A percentile compares a stretch with the other conserved stretches of the same genome.
These are phyloP conservation scores for Oxygymnocypris stewartii DNA, from an alignment of 2,113 vertebrate species.

Conservation along the genomic window DNA sequence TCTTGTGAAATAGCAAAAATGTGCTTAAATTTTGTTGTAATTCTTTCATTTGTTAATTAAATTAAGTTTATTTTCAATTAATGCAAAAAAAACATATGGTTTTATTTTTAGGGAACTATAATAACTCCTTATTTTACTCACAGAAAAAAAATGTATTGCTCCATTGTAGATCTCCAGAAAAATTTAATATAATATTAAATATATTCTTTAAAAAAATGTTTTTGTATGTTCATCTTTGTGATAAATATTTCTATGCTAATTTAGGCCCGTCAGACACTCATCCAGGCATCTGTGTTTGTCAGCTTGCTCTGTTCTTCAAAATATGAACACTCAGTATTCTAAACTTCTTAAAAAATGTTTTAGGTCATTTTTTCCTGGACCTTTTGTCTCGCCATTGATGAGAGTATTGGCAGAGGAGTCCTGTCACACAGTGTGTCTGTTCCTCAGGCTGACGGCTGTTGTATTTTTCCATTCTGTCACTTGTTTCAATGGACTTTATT, in stretches of 20 bases:
- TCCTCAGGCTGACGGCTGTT: neutral
- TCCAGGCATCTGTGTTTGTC: neutral
- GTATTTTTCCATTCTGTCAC: neutral
- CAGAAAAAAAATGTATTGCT: neutral
- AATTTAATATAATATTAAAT: neutral
- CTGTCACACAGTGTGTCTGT: neutral
- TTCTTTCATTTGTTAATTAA: too few species aligned
- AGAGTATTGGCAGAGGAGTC: neutral
- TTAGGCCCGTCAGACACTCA: neutral
- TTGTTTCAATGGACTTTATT: neutral
- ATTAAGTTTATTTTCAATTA: too few species aligned
- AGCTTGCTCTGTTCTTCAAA: neutral
- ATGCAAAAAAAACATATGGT: too few species aligned
- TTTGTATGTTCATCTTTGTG: too few species aligned
- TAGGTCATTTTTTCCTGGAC: neutral
- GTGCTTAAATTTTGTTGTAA: too few species aligned
- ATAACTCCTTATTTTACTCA: too few species aligned
- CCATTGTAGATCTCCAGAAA: neutral
- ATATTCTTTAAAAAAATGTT: too few species aligned
- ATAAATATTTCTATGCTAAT: neutral
- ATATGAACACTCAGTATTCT: neutral
- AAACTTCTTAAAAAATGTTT: neutral
- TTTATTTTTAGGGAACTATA: too few species aligned
- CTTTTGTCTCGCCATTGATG: too few species aligned
- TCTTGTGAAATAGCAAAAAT: too few species aligned